Base-by-base conservation (phyloP, 2,797 vertebrate species). In the Dicrostonyx torquatus region DNA sequence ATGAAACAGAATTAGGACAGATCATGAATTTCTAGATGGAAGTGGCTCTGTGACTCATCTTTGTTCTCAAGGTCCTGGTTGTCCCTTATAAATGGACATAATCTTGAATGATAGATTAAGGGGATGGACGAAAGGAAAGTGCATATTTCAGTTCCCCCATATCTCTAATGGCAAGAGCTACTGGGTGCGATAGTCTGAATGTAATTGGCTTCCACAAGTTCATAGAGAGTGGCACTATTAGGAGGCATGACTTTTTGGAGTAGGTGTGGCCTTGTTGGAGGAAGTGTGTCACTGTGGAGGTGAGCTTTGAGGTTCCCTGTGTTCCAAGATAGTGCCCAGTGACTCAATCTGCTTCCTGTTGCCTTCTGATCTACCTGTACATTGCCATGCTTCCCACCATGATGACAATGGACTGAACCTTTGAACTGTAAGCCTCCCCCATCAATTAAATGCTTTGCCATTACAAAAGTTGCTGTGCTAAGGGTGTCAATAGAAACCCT, bases 11-110 rank as follows among this genome's bases (percentile, higher is more conserved):
- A 73, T 77, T 64, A 76, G 22, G 7, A 20, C 8, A 84, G 24
- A 66, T 15, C 22, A 26, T 68, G n/a, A 84, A 87, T 94, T 84
- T 95, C 24, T 14, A 40, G 50, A 50, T 70, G 58, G 87, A 92
- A 90, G 13, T 37, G 58, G 26, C 37, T 66, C 48, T 64, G 11
- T 82, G 62, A 45, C 29, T 86, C 10, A 26, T 73, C 29, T 94
- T 83, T 83, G 29, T 83, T 90, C 55, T 89, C 82, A 31, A 72
- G 14, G 48, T 73, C 48, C 48, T 86, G 73, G 50, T 6, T 31
- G 40, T 73, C 84, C 34, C 11, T 80, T 68, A 34, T 58, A 53
- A 11, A 26, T 79, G 50, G 58, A 43, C 43, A 40, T 45, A 53
- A 12, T 13, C 15, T 45, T 76, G 79, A 75, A 31, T 80, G 40